These are phyloP conservation scores for Alsophila aescularia DNA, from an alignment of 2,888 invertebrate species.

Conservation along the genomic window DNA sequence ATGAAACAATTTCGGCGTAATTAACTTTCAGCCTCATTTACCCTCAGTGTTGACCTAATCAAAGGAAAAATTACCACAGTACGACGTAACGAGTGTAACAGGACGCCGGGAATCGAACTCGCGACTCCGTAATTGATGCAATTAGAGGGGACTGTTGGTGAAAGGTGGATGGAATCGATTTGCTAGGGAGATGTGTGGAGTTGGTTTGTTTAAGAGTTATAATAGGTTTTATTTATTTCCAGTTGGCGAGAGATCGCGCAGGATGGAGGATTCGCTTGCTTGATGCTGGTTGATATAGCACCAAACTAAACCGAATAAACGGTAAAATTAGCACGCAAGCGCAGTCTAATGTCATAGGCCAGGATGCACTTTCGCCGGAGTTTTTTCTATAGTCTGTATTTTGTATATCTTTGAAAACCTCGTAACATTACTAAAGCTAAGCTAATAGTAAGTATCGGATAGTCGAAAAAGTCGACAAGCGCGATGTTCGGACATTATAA, in stretches of 20 bases:
- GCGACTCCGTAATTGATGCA: constrained; percentile 64
- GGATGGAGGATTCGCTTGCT: background rate
- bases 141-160: constrained; percentile 58
- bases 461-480: too few species aligned
- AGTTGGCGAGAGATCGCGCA: background rate
- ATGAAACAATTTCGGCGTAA: constrained; percentile 1
- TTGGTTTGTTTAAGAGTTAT: background rate
- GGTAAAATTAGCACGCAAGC: too few species aligned
- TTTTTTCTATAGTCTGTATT: too few species aligned
- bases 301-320: too few species aligned
- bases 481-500: too few species aligned
- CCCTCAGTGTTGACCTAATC: constrained; percentile 15
- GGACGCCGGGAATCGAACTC: constrained; percentile 38
- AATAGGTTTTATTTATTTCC: background rate
- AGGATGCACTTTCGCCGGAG: too few species aligned
- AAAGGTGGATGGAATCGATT: constrained; percentile 31
- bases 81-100: constrained; percentile 37
- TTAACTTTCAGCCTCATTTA: constrained; percentile 19
- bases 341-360: too few species aligned
- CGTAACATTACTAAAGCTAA: too few species aligned
- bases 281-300: too few species aligned
- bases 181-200: constrained; percentile 1
- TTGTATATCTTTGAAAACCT: too few species aligned
- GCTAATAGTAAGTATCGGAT: too few species aligned
- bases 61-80: constrained; percentile 27